Conservation (phyloP, 53 echinoderm and acorn worm species). For the Holothuria leucospilota region DNA sequence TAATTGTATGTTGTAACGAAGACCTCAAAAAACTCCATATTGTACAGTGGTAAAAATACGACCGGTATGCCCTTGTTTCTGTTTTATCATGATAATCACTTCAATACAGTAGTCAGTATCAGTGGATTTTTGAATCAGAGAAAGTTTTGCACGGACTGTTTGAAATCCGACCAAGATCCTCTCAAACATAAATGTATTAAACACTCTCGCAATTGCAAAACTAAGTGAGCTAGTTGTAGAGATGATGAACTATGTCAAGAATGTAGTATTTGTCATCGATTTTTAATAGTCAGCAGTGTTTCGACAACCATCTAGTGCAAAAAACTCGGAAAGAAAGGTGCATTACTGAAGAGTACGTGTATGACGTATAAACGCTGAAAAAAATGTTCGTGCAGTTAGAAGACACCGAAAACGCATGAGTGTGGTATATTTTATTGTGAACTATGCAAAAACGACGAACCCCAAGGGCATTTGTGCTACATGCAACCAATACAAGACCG, state of each 20-base stretch:
- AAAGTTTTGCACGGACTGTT: slow-evolving; percentile 50
- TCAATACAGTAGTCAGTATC: slow-evolving; percentile 25
- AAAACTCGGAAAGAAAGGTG: neutral
- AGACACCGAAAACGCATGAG: neutral
- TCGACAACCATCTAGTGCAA: neutral
- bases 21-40: neutral
- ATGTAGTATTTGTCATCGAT: slow-evolving; percentile 2
- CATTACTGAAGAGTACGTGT: neutral
- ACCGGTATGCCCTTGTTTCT: neutral
- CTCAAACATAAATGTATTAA: slow-evolving; percentile 35
- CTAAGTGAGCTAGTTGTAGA: neutral
- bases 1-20: neutral
- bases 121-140: slow-evolving; percentile 42
- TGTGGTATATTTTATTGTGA: slow-evolving; percentile 1
- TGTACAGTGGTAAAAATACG: neutral
- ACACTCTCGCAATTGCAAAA: slow-evolving; percentile 29
- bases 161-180: slow-evolving; percentile 37
- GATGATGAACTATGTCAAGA: neutral
- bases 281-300: slow-evolving; percentile 18
- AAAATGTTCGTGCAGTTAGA: neutral
- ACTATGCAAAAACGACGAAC: neutral
- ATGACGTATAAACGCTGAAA: neutral
- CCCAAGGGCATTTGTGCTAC: neutral
- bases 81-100: neutral
- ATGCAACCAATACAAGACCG: neutral